Percentiles rank a stretch among this genome's conserved stretches.
These are phyloP conservation scores for Eufriesea mexicana DNA, from an alignment of 1,140 invertebrate species.

Conservation along the genomic window DNA sequence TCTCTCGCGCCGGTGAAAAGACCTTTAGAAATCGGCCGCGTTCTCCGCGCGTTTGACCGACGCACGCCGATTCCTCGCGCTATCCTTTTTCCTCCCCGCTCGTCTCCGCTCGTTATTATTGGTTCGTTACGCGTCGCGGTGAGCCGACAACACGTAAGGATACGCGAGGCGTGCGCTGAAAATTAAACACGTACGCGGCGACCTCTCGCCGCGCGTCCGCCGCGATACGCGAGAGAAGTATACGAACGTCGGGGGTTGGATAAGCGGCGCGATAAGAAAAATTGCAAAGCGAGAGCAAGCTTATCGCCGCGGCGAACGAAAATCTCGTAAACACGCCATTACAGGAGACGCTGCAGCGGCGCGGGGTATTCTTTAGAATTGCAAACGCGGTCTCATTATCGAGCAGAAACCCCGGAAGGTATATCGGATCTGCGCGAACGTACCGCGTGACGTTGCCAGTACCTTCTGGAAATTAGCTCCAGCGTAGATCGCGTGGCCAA, in stretches of 20 bases:
- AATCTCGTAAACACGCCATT: slow-evolving; percentile 55
- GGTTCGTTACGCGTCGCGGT: neutral
- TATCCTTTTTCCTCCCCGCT: neutral
- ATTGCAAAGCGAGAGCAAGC: slow-evolving; percentile 1
- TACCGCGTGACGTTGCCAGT: slow-evolving; percentile 1
- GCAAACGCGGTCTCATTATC: slow-evolving; percentile 56
- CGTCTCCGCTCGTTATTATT: neutral
- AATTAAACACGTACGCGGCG: no score
- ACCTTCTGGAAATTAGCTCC: slow-evolving; percentile 62
- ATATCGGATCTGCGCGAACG: slow-evolving; percentile 31
- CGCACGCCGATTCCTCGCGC: neutral
- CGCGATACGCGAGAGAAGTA: neutral
- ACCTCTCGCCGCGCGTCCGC: no score
- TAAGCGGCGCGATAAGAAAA: slow-evolving; percentile 42
- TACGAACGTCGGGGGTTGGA: neutral
- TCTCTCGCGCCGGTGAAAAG: neutral
- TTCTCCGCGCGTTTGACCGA: neutral
- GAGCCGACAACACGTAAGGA: neutral
- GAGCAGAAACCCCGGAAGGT: slow-evolving; percentile 51
- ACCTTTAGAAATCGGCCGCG: neutral
- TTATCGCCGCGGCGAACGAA: slow-evolving; percentile 59
- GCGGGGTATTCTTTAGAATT: slow-evolving; percentile 45
- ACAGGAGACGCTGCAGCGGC: neutral
- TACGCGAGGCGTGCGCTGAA: neutral
- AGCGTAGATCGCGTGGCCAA: slow-evolving; percentile 38